These are phyloP conservation scores for Gadus macrocephalus DNA, from an alignment of 2,113 vertebrate species.

Conservation along the genomic window DNA sequence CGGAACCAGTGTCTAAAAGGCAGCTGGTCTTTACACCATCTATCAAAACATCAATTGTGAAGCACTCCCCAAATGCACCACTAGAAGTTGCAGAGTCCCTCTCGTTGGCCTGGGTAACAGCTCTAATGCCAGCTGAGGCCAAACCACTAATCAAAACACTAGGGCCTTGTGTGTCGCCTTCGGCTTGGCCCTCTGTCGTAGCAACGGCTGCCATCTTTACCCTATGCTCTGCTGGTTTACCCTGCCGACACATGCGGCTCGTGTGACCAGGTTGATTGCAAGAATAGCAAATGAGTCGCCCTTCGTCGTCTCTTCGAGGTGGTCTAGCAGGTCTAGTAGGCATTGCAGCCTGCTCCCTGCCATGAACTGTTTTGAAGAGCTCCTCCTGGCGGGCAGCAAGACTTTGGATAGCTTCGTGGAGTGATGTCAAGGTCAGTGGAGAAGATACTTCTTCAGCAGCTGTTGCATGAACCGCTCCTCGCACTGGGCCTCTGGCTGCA, in stretches of 20 bases:
- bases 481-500: not conserved
- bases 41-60: slow-evolving; percentile 3
- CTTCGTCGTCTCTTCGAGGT: slow-evolving; percentile 9
- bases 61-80: slow-evolving; percentile 8
- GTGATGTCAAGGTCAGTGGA: not conserved
- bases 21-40: slow-evolving; percentile 12
- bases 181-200: no score
- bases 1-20: slow-evolving; percentile 13
- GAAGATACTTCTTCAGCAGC: not conserved
- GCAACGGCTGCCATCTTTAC: no score
- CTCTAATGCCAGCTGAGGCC: no score
- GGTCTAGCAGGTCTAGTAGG: not conserved
- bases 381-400: not conserved
- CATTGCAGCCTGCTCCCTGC: not conserved
- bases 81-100: no score
- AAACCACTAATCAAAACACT: not conserved
- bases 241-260: not conserved
- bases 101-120: no score
- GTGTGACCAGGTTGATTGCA: slow-evolving; percentile 9
- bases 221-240: not conserved
- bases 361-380: not conserved
- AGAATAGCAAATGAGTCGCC: slow-evolving; percentile 3
- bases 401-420: not conserved
- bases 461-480: not conserved
- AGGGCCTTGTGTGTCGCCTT: not conserved